Percentiles rank a stretch among this genome's conserved stretches.
phyloP scores from a whole-genome alignment of 2,888 invertebrate genomes.

The Balanococcus diminutus region DNA sequence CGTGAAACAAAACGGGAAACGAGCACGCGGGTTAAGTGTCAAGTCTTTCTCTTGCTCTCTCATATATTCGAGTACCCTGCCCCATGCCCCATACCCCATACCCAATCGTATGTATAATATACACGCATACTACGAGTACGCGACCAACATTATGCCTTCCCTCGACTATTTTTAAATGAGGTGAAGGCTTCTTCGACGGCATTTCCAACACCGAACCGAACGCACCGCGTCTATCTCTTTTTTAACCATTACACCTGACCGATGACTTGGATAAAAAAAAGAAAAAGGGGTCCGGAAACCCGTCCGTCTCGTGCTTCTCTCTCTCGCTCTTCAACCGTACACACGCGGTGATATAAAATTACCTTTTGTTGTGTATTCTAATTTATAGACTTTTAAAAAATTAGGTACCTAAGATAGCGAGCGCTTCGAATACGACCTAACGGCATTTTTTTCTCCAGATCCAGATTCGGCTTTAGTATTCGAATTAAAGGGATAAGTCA shows the following conservation, averaged over 20 bases:
- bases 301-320: no score
- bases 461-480: background rate
- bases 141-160: background rate
- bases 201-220: background rate
- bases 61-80: background rate
- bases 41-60: conserved; percentile 2
- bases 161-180: conserved; percentile 41
- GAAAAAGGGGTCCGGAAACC: conserved; percentile 17
- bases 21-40: conserved; percentile 30
- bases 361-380: background rate
- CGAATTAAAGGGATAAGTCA: background rate
- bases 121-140: background rate
- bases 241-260: conserved; percentile 17
- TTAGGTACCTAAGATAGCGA: background rate
- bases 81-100: background rate
- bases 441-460: background rate
- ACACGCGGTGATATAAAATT: conserved; percentile 1
- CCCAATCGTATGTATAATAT: background rate
- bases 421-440: background rate
- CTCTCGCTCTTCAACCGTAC: no score
- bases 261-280: background rate
- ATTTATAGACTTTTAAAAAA: background rate
- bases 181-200: conserved; percentile 34
- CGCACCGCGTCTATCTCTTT: background rate
- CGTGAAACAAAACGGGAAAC: conserved; percentile 10